phyloP scores from a whole-genome alignment of 2,113 vertebrate genomes.

The Cepphus grylle region DNA sequence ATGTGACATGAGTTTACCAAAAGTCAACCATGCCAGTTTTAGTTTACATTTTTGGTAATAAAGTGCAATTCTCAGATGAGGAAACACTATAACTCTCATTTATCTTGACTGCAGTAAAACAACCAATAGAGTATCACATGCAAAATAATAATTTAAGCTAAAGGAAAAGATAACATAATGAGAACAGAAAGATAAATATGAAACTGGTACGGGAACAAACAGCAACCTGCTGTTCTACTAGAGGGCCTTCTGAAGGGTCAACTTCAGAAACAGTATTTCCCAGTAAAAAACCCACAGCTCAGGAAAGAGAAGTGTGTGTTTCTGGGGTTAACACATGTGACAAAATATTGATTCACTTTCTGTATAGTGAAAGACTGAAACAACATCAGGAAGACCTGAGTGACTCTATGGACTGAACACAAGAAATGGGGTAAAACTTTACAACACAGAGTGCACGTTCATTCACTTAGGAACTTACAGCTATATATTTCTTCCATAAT shows the following conservation, averaged over 20 bases:
- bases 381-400: neutral
- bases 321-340: neutral
- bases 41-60: neutral
- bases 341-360: neutral
- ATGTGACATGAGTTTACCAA: neutral
- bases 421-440: neutral
- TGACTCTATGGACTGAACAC: neutral
- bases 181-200: neutral
- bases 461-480: neutral
- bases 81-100: neutral
- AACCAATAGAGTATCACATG: neutral
- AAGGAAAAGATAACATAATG: neutral
- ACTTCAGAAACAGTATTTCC: neutral
- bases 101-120: neutral
- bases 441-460: neutral
- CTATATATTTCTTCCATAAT: neutral
- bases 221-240: neutral
- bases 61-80: neutral
- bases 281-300: neutral
- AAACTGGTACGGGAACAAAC: neutral
- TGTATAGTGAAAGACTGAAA: neutral
- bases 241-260: neutral
- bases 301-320: neutral
- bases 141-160: neutral
- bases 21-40: neutral